phyloP scores from a whole-genome alignment of 2,113 vertebrate genomes.

The Heterotis niloticus region DNA sequence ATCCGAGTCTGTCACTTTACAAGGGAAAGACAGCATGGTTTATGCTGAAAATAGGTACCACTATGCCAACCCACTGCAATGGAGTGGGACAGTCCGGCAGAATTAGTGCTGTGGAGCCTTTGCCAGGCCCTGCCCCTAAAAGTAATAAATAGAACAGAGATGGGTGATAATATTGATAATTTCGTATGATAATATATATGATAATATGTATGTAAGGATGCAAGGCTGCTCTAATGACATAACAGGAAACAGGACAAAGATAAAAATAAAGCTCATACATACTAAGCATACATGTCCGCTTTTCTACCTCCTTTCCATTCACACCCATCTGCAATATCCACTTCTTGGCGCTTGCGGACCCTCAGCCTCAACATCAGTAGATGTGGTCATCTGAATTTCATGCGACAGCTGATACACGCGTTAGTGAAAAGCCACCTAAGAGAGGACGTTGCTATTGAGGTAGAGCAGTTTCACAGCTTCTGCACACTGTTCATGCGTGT shows the following conservation, averaged over 20 bases:
- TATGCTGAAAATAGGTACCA: background rate
- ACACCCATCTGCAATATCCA: background rate
- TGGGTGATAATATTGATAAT: background rate
- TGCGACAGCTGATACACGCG: background rate
- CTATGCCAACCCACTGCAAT: no score
- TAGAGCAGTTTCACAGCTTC: background rate
- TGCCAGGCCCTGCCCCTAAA: no score
- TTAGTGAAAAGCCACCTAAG: no score
- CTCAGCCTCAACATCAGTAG: background rate
- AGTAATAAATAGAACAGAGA: background rate
- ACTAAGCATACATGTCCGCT: background rate
- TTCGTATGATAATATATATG: background rate
- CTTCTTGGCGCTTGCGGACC: slow-evolving; percentile 2
- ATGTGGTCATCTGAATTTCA: background rate
- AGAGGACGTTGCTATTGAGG: no score
- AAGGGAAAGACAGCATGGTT: background rate
- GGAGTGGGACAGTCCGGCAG: no score
- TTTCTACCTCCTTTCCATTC: background rate
- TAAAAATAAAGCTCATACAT: slow-evolving; percentile 3
- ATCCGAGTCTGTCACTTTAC: background rate
- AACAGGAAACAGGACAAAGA: background rate
- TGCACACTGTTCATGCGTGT: slow-evolving; percentile 19
- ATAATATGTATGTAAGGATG: background rate
- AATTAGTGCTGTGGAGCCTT: background rate
- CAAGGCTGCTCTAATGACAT: background rate